phyloP scores from a whole-genome alignment of 2,797 vertebrate species.

The Rachycentron canadum region DNA sequence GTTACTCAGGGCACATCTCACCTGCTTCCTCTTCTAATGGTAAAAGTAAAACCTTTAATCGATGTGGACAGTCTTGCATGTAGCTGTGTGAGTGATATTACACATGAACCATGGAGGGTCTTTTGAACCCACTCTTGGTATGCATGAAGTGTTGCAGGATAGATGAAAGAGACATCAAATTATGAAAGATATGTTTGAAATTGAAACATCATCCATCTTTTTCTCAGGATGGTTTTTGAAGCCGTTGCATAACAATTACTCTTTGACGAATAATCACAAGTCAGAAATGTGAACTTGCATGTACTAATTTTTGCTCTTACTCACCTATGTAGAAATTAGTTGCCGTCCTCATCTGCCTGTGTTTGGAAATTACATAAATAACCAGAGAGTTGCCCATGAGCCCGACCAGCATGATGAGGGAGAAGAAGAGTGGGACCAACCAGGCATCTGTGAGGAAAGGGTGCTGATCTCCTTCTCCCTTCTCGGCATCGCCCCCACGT shows the following conservation, averaged over 20 bases:
- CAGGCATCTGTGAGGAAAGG: slow-evolving; percentile 91
- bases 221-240: too few relatives aligned
- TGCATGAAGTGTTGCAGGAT: neutral
- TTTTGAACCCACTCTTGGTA: slow-evolving; percentile 23
- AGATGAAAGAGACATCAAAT: slow-evolving; percentile 45
- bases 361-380: slow-evolving; percentile 90
- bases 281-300: neutral
- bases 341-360: slow-evolving; percentile 90
- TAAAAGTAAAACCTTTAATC: slow-evolving; percentile 28
- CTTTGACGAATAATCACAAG: neutral
- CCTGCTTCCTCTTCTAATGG: neutral
- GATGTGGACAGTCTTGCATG: neutral
- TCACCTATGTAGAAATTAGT: slow-evolving; percentile 94
- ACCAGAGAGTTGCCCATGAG: slow-evolving; percentile 90
- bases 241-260: too few relatives aligned
- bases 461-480: slow-evolving; percentile 74
- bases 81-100: too few relatives aligned
- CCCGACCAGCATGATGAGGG: slow-evolving; percentile 90
- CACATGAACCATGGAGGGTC: neutral
- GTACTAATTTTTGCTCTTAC: slow-evolving; percentile 27
- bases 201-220: neutral
- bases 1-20: neutral
- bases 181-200: neutral
- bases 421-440: slow-evolving; percentile 91
- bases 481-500: neutral